Conservation (phyloP, 2,797 vertebrate species). For the Rousettus madagascariensis region DNA sequence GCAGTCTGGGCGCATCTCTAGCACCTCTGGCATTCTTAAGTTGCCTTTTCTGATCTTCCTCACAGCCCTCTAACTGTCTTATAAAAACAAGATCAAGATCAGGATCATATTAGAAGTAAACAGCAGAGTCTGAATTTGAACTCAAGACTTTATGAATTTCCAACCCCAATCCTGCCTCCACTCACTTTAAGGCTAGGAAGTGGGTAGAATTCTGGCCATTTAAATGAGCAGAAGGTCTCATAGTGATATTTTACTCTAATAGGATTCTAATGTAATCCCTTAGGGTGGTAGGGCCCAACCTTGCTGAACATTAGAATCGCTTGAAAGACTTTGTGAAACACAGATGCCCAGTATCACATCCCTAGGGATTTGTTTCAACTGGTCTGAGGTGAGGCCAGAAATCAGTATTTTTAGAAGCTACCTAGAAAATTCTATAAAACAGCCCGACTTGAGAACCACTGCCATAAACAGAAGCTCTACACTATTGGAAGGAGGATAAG, state of each 20-base stretch:
- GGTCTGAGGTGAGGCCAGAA: background rate
- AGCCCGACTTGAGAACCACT: background rate
- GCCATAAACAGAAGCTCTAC: background rate
- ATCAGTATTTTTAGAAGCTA: background rate
- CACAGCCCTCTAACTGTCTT: background rate
- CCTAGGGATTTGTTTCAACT: background rate
- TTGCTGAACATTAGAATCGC: background rate
- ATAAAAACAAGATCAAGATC: background rate
- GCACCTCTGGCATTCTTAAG: background rate
- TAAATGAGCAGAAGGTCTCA: background rate
- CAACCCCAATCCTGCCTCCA: background rate
- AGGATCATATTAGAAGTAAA: background rate
- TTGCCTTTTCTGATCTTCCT: background rate
- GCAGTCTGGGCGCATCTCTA: background rate
- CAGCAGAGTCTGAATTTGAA: background rate
- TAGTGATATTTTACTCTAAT: background rate
- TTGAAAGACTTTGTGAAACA: background rate
- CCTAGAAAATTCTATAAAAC: background rate
- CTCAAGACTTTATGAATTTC: background rate
- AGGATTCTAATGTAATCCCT: background rate
- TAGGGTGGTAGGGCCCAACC: fast-evolving
- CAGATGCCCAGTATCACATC: background rate
- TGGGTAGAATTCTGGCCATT: background rate
- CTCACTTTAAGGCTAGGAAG: background rate
- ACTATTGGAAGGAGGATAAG: background rate